Percentiles rank a stretch among this genome's conserved stretches.
phyloP scores from a whole-genome alignment of 2,888 invertebrate species.

The Platycnemis pennipes region DNA sequence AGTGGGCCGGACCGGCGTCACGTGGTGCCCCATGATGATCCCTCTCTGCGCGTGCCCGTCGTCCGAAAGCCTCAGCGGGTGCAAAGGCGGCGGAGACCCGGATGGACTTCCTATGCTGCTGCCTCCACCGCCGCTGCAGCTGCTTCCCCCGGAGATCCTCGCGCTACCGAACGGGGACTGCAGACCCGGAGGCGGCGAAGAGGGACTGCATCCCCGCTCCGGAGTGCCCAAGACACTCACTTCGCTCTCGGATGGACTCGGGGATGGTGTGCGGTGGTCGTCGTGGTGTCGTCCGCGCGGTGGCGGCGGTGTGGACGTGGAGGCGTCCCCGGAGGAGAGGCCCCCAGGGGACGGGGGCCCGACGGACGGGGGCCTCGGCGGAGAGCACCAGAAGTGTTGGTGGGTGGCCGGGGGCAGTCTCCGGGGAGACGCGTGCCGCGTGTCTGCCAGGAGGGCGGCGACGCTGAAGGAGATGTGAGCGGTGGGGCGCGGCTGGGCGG shows the following conservation, averaged over 20 bases:
- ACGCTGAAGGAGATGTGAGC: conserved; percentile 87
- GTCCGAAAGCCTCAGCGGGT: conserved; percentile 72
- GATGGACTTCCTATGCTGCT: conserved; percentile 63
- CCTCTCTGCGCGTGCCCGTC: conserved; percentile 68
- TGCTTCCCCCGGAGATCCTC: conserved; percentile 69
- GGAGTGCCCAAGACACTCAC: conserved; percentile 76
- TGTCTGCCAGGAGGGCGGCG: conserved; percentile 91
- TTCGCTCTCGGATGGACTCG: conserved; percentile 86
- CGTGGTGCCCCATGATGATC: conserved; percentile 70
- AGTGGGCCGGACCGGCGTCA: conserved; percentile 85
- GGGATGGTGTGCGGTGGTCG: conserved; percentile 82
- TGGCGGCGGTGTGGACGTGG: conserved; percentile 71
- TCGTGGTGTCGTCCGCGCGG: conserved; percentile 69
- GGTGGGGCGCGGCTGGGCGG: conserved; percentile 78
- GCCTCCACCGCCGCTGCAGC: conserved; percentile 68
- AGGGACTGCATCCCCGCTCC: conserved; percentile 82
- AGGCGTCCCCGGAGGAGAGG: conserved; percentile 77
- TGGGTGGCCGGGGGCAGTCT: conserved; percentile 77
- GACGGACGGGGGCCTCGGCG: conserved; percentile 76
- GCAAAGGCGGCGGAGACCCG: conserved; percentile 65
- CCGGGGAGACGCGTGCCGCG: conserved; percentile 81
- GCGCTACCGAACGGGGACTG: conserved; percentile 68
- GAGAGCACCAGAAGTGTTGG: conserved; percentile 81
- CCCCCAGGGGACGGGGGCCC: conserved; percentile 63
- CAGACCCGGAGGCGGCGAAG: conserved; percentile 89